phyloP scores from a whole-genome alignment of 2,888 invertebrate genomes.

The Ametastegia equiseti region DNA sequence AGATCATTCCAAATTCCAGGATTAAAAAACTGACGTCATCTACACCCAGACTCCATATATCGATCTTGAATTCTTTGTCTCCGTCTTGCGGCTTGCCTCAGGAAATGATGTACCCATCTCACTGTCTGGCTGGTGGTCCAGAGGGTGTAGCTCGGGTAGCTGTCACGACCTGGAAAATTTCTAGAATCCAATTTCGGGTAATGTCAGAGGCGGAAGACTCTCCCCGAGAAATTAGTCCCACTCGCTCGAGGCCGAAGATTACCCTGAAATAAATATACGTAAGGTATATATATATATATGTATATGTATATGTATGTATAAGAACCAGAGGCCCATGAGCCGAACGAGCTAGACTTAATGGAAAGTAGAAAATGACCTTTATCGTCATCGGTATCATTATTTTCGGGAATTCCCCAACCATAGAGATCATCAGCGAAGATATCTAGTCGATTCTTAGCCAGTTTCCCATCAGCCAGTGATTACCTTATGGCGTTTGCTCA shows the following conservation, averaged over 20 bases:
- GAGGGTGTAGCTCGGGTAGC: background rate
- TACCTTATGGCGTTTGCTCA: slow-evolving; percentile 17
- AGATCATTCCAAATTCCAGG: background rate
- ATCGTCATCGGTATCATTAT: too few species aligned
- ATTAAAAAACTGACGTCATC: background rate
- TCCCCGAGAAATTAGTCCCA: background rate
- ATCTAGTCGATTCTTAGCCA: background rate
- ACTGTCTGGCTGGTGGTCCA: background rate
- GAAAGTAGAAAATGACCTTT: too few species aligned
- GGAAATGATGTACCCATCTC: slow-evolving; percentile 22
- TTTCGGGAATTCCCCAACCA: background rate
- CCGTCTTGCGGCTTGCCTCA: background rate
- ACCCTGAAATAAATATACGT: background rate
- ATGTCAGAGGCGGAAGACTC: slow-evolving; percentile 9
- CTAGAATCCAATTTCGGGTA: slow-evolving; percentile 25
- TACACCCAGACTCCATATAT: background rate
- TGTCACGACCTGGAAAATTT: slow-evolving; percentile 25
- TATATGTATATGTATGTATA: too few species aligned
- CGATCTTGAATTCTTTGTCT: background rate
- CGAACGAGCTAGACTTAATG: too few species aligned
- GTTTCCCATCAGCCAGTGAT: background rate
- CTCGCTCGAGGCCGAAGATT: background rate
- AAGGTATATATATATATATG: too few species aligned
- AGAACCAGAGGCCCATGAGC: too few species aligned
- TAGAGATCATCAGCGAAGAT: background rate